phyloP scores from a whole-genome alignment of 2,888 invertebrate genomes.

The Hermaeophaga mercurialis region DNA sequence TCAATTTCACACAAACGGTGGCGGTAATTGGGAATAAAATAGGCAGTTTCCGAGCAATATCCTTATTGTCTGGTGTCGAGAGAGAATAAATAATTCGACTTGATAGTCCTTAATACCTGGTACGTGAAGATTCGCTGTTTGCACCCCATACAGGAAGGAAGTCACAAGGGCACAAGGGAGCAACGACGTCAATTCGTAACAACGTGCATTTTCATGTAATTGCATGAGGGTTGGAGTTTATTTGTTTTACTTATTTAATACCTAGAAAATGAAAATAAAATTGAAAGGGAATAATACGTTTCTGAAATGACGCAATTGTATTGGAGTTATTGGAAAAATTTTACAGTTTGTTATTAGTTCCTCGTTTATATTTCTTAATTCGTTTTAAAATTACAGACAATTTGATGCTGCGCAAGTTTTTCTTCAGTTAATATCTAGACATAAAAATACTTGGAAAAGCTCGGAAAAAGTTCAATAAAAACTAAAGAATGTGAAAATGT shows the following conservation, averaged over 20 bases:
- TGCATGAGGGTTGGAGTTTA: constrained; percentile 9
- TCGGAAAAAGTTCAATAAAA: too few relatives aligned
- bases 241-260: constrained; percentile 4
- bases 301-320: too few relatives aligned
- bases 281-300: background rate
- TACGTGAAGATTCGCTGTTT: constrained; percentile 39
- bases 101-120: constrained; percentile 38
- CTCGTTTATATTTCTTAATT: too few relatives aligned
- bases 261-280: background rate
- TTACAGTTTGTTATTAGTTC: too few relatives aligned
- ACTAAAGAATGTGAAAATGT: too few relatives aligned
- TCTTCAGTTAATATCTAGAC: too few relatives aligned
- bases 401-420: too few relatives aligned
- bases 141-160: constrained; percentile 40
- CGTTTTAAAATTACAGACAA: too few relatives aligned
- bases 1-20: constrained; percentile 27
- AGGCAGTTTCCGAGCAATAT: constrained; percentile 46
- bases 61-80: constrained; percentile 43
- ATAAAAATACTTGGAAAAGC: too few relatives aligned
- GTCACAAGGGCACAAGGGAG: constrained; percentile 32
- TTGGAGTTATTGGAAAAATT: too few relatives aligned
- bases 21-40: constrained; percentile 39
- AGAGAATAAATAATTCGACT: constrained; percentile 36
- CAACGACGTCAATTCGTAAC: constrained; percentile 19
- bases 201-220: constrained; percentile 20